A percentile compares a stretch with the other conserved stretches of the same genome.
phyloP scores from a whole-genome alignment of 2,888 invertebrate genomes.

The Tetheella fluctuosa region DNA sequence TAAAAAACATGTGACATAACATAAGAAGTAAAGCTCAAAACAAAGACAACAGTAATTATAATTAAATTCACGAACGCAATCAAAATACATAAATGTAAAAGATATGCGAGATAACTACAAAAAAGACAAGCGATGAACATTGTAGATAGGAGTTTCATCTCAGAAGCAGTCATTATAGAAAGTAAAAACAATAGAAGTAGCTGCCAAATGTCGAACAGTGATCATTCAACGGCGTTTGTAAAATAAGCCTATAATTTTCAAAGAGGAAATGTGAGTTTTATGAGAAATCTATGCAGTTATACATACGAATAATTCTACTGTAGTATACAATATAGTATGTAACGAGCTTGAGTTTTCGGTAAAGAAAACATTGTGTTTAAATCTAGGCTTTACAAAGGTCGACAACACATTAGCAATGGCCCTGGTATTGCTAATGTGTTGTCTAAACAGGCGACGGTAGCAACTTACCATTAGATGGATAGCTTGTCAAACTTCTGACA shows the following conservation, averaged over 20 bases:
- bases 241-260: not conserved
- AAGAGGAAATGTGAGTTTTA: not conserved
- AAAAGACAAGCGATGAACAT: not conserved
- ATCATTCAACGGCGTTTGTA: not conserved
- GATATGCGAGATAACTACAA: not conserved
- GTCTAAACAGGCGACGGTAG: no score
- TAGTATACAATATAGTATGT: no score
- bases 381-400: no score
- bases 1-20: not conserved
- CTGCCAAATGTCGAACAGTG: not conserved
- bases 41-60: not conserved
- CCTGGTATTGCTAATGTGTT: no score
- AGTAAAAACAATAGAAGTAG: constrained; percentile 1
- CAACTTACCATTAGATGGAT: no score
- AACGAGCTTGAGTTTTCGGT: no score
- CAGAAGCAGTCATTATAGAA: constrained; percentile 6
- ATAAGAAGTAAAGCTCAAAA: not conserved
- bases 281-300: no score
- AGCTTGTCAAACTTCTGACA: no score
- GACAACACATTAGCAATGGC: no score
- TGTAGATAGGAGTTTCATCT: not conserved
- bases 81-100: not conserved
- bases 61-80: not conserved
- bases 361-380: no score
- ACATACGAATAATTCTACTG: no score